Base-by-base conservation (phyloP, 1,140 invertebrate species). In the Lutraria rhynchaena region DNA sequence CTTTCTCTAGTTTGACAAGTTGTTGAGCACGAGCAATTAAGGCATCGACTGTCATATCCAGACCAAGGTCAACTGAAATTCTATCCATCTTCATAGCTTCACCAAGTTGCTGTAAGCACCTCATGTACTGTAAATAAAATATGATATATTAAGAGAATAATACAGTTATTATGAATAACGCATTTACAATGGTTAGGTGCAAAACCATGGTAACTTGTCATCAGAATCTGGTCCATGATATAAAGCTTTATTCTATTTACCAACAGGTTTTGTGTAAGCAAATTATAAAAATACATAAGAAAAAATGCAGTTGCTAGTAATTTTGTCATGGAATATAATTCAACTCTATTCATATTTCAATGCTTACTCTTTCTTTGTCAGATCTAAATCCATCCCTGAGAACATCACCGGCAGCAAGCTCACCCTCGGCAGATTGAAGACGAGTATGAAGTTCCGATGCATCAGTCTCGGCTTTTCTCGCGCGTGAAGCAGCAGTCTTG, bases 81-180 rank as follows among this genome's bases (percentile, higher is more conserved):
- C 86, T 78, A 60, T 92, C 90, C 89, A 93, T 92, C 83, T 92
- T 92, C 89, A 93, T 88, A 11, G 86, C 85, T 41, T 90, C 87
- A 41, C 86, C 89, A 31, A 92, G 76, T 58, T 77, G 85, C 53
- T 92, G 90, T 53, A 93, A 71, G 41, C 90, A 90, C 65, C 86
- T 82, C 82, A 93, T 80, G 76, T 92, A 93, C 91, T 92, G 84
- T 63, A 83, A 78, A 60, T 60, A 71, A 24, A 60, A 84, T 67
- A 81, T 46, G 19, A 46, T 11, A n/a, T n/a, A n/a, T n/a, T n/a
- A n/a, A n/a, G n/a, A n/a, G n/a, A n/a, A n/a, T n/a, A n/a, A n/a
- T n/a, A n/a, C n/a, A n/a, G n/a, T n/a, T n/a, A n/a, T n/a, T n/a
- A n/a, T n/a, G n/a, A n/a, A n/a, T n/a, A n/a, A n/a, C n/a, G n/a